Evolutionary conservation across 2,113 vertebrate genomes (phyloP).

Genomic region (Bucco capensis): DNA sequence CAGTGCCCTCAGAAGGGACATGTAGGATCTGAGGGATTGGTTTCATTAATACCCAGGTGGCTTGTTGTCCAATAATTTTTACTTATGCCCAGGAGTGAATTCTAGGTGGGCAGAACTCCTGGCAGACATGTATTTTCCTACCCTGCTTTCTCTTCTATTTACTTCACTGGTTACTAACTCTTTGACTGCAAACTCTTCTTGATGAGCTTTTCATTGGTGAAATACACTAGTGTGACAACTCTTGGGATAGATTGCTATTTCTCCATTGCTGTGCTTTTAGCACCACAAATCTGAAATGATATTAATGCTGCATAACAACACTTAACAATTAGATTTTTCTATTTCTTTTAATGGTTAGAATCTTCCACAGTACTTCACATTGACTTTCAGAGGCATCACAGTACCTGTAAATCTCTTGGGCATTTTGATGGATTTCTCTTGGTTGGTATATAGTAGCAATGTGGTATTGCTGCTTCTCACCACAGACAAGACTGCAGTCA

Average conservation of each 20-base stretch:
- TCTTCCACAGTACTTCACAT: not conserved
- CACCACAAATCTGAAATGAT: not conserved
- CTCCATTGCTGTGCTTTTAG: not conserved
- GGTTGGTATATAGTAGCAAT: not conserved
- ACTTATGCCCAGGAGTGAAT: not conserved
- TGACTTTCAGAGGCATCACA: not conserved
- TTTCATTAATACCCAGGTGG: not conserved
- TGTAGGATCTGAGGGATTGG: not conserved
- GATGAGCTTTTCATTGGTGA: not conserved
- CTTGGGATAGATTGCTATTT: not conserved
- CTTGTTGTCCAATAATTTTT: not conserved
- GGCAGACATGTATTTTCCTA: not conserved
- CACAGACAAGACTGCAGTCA: not conserved
- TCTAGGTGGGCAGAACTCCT: not conserved
- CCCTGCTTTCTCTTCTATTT: not conserved
- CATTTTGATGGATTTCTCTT: not conserved
- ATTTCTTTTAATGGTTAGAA: not conserved
- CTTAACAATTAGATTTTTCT: not conserved
- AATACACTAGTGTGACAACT: not conserved
- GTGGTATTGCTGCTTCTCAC: not conserved
- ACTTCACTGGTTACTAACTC: not conserved
- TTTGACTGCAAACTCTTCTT: not conserved
- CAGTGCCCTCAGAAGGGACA: not conserved
- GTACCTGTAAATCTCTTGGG: accelerated
- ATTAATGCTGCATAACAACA: not conserved